phyloP scores from a whole-genome alignment of 1,140 invertebrate genomes.

The honey bee (Apis mellifera) region Amel_HAv3.1 CM009941.2:12587001-12587500 shows the following conservation, averaged over 20 bases:
- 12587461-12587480: neutral
- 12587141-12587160: neutral
- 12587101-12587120: neutral
- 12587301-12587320: too few relatives aligned
- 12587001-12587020: neutral
- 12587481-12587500: slow-evolving; percentile 32
- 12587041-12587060: slow-evolving; percentile 5
- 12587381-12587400: neutral
- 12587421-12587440: neutral
- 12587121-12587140: neutral
- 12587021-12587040: neutral
- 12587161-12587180: too few relatives aligned
- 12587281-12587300: too few relatives aligned
- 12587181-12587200: too few relatives aligned
- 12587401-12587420: neutral
- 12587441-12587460: neutral
- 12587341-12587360: neutral
- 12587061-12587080: neutral
- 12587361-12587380: slow-evolving; percentile 1
- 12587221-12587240: too few relatives aligned
- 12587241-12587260: too few relatives aligned
- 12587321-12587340: too few relatives aligned
- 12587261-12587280: too few relatives aligned
- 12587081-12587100: neutral
- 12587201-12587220: too few relatives aligned